Percentiles rank a stretch among this genome's conserved stretches.
Conservation (phyloP, 2,113 vertebrate genomes). For the Drymodes brunneopygia region DNA sequence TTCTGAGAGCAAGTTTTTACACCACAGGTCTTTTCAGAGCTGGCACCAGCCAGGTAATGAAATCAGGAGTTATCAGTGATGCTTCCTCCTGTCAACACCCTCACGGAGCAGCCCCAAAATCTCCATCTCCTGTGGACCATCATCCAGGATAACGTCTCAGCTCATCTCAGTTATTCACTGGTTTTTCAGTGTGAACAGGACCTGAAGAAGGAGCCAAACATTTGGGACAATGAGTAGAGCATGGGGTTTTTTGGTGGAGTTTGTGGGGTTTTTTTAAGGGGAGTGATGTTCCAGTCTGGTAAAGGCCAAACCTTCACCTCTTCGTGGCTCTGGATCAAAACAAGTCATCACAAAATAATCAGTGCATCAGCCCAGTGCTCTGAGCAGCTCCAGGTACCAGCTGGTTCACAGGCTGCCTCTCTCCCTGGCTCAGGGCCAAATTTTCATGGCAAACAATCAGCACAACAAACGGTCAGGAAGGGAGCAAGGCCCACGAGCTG, state of each 20-base stretch:
- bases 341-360: neutral
- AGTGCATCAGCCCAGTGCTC: neutral
- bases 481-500: neutral
- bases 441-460: neutral
- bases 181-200: neutral
- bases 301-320: neutral
- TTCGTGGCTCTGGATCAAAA: neutral
- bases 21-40: neutral
- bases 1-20: neutral
- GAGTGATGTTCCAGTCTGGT: neutral
- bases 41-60: neutral
- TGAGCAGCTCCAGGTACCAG: neutral
- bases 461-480: neutral
- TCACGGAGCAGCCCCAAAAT: neutral
- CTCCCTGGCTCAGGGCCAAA: neutral
- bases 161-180: neutral
- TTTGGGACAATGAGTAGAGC: neutral
- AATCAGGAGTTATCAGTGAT: neutral
- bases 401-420: neutral
- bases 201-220: neutral
- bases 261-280: neutral
- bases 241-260: neutral
- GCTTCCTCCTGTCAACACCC: neutral
- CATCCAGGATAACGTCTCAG: neutral
- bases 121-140: neutral